A percentile compares a stretch with the other conserved stretches of the same genome.
Conservation (phyloP, 2,888 invertebrate genomes). For the Mesorhabditis spiculigera region DNA sequence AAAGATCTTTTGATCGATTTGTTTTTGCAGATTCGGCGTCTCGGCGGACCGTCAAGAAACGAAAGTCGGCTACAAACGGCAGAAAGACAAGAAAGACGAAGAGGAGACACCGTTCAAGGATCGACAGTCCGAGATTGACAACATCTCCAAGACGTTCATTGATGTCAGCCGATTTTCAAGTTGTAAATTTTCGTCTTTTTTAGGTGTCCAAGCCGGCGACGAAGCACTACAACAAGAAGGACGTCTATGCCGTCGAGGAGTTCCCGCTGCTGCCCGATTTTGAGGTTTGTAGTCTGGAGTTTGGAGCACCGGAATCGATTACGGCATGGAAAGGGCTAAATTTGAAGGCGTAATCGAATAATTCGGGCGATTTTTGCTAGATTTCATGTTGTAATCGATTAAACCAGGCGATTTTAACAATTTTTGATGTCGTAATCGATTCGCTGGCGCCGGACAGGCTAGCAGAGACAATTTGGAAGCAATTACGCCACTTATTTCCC, state of each 20-base stretch:
- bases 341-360: no score
- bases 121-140: slow-evolving; percentile 90
- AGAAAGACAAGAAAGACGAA: slow-evolving; percentile 69
- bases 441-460: no score
- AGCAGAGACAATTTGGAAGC: no score
- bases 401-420: no score
- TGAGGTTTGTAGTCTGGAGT: slow-evolving; percentile 63
- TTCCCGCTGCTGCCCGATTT: slow-evolving; percentile 90
- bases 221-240: slow-evolving; percentile 93
- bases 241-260: slow-evolving; percentile 83
- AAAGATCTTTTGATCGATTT: slow-evolving; percentile 3
- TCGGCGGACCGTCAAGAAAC: slow-evolving; percentile 74
- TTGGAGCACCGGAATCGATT: not conserved
- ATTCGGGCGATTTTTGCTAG: no score
- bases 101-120: slow-evolving; percentile 86
- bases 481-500: no score
- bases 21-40: slow-evolving; percentile 60
- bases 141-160: slow-evolving; percentile 93
- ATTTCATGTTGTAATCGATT: no score
- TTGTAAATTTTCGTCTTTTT: not conserved
- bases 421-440: no score
- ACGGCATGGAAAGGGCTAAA: not conserved
- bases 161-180: slow-evolving; percentile 68
- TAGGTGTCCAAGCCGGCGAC: slow-evolving; percentile 64
- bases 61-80: slow-evolving; percentile 94